These are phyloP conservation scores for Corythornis cristatus DNA, from an alignment of 2,113 vertebrate species.

Conservation along the genomic window DNA sequence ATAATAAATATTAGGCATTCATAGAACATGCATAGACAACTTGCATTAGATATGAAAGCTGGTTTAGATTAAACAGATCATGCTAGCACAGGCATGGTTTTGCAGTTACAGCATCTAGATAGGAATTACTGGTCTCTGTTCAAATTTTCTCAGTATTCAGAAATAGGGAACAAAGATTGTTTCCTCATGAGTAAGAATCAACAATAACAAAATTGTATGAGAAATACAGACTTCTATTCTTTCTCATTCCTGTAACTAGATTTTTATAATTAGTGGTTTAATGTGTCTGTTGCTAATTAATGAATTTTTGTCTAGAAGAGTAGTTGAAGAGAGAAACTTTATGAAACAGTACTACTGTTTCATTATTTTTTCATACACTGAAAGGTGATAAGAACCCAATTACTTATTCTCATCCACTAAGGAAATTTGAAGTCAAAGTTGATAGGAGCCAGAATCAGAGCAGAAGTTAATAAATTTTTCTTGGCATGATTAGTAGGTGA, in stretches of 20 bases:
- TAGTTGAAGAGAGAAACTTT: background rate
- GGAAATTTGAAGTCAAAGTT: background rate
- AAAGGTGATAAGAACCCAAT: background rate
- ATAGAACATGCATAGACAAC: background rate
- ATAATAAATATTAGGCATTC: background rate
- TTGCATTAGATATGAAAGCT: background rate
- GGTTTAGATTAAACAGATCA: background rate
- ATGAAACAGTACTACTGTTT: background rate
- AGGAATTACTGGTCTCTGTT: background rate
- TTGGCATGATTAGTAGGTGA: background rate
- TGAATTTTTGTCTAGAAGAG: background rate
- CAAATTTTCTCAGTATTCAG: background rate
- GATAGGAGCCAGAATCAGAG: background rate
- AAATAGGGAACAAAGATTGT: background rate
- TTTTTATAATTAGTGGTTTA: background rate
- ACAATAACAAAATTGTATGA: background rate
- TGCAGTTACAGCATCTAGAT: background rate
- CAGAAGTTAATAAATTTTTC: background rate
- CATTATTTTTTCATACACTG: background rate
- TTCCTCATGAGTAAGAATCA: background rate
- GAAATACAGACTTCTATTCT: background rate
- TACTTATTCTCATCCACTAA: background rate
- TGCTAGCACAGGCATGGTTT: background rate
- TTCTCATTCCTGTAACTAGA: background rate
- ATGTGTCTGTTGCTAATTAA: background rate